phyloP scores from a whole-genome alignment of 2,797 vertebrate species.

The Hipposideros larvatus region DNA sequence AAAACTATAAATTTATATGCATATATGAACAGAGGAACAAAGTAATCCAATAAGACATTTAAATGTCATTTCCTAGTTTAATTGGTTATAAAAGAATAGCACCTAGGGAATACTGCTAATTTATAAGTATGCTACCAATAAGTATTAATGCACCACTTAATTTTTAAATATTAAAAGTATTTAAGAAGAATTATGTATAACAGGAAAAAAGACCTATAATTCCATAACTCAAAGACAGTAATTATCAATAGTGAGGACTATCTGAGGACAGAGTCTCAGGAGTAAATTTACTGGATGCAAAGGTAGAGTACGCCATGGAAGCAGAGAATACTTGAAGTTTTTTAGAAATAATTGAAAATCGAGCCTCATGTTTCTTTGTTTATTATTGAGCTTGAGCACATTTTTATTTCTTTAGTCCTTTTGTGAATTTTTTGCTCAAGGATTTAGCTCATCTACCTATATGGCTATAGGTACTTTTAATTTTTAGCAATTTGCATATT shows the following conservation, averaged over 20 bases:
- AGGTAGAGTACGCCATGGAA: not conserved
- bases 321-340: not conserved
- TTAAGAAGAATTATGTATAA: not conserved
- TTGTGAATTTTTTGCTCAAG: not conserved
- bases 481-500: not conserved
- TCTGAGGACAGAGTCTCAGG: not conserved
- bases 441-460: not conserved
- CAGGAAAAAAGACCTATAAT: not conserved
- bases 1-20: conserved; percentile 27
- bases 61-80: conserved; percentile 16
- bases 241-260: not conserved
- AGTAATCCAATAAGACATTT: not conserved
- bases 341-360: not conserved
- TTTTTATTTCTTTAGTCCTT: not conserved
- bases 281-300: not conserved
- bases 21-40: conserved; percentile 10
- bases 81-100: not conserved
- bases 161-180: not conserved
- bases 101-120: not conserved
- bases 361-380: not conserved
- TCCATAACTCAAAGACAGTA: not conserved
- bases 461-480: not conserved
- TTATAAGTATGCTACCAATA: not conserved
- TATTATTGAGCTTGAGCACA: not conserved
- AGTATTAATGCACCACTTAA: not conserved